Conservation (phyloP, 1,140 invertebrate genomes). For the Bombus balteatus region DNA sequence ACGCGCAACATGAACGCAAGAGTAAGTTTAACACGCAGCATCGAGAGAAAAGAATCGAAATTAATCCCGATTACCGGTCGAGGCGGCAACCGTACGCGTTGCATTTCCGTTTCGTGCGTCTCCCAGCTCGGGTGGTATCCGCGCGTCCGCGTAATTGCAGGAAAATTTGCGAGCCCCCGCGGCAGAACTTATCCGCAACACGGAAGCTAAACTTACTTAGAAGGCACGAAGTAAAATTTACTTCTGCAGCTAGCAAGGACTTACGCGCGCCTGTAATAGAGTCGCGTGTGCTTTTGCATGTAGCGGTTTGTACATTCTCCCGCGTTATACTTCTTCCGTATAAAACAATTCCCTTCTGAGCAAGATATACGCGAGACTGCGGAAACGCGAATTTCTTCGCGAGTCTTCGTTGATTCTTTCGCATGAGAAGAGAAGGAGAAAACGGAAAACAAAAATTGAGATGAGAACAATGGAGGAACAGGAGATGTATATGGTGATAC, state of each 20-base stretch:
- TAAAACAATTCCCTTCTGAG: conserved; percentile 41
- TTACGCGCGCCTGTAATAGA: conserved; percentile 43
- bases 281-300: conserved; percentile 49
- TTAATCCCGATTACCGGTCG: conserved; percentile 10
- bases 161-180: conserved; percentile 34
- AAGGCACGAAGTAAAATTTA: conserved; percentile 57
- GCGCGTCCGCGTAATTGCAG: conserved; percentile 17
- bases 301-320: conserved; percentile 34
- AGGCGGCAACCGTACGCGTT: background rate
- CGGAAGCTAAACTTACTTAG: conserved; percentile 46
- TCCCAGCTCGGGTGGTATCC: background rate
- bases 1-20: too few relatives aligned
- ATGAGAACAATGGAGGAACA: background rate
- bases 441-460: background rate
- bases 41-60: background rate
- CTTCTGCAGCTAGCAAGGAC: conserved; percentile 29
- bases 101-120: background rate
- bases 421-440: background rate
- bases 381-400: conserved; percentile 37
- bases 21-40: too few relatives aligned
- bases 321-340: conserved; percentile 37
- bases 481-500: too few relatives aligned
- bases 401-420: background rate
- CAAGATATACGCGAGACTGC: conserved; percentile 17
- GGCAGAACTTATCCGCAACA: conserved; percentile 42